Evolutionary conservation across 2,888 invertebrate species (phyloP), one percentile per base, ranked within the genome.

Genomic region (Agriopis marginaria): DNA sequence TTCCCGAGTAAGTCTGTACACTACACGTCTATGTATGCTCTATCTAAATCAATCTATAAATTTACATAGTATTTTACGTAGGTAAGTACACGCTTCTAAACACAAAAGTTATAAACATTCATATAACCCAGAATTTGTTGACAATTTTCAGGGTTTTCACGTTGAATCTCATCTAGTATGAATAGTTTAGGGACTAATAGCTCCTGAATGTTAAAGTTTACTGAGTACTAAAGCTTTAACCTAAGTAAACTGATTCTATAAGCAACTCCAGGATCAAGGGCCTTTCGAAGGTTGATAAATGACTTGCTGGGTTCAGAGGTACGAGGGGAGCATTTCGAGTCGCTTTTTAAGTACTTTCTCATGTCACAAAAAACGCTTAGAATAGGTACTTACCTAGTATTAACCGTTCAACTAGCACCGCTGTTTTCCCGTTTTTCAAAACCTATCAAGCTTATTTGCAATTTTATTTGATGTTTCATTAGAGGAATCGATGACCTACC

Each of bases 191-290:
- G 62, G 56, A 32, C 42, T 61, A 61, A 55, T 56, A 56, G 40
- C 49, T 42, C 47, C 49, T 17, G 23, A 61, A 55, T 49, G 63
- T 68, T 51, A 63, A 65, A 64, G 54, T 66, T 65, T 60, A 39
- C 59, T n/a, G 10, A 47, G 45, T 60, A 44, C 47, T 49, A 49
- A 66, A 56, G 60, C 56, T 54, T 47, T 50, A 53, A 56, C 69
- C 72, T 69, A 69, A 72, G 61, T 66, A 72, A 69, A 72, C 64
- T 69, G 61, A 69, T 69, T 66, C 49, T 17, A 54, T 60, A 47
- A 47, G 59, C 59, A 12, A 63, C 47, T 67, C 5, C 2, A 42
- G 66, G 66, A 72, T 69, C 68, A 69, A 68, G 72, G 32, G 42
- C 66, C 59, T 47, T 51, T 66, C 32, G 40, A n/a, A 17, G 17